Percentiles rank a stretch among this genome's conserved stretches.
Evolutionary conservation across 2,113 vertebrate genomes (phyloP).

Genomic region (Coreoperca whiteheadi): DNA sequence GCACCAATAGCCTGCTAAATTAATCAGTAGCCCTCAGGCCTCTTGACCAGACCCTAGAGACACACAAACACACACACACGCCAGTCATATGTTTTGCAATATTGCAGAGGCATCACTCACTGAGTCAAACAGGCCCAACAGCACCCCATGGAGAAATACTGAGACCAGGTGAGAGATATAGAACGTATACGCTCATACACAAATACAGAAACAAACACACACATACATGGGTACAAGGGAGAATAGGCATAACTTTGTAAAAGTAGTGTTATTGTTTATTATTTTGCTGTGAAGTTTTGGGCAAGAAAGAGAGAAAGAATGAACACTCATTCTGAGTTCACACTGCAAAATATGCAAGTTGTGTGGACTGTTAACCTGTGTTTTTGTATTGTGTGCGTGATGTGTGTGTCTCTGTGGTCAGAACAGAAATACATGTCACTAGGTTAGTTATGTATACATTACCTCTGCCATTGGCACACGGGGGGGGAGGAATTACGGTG

Average conservation of each 20-base stretch:
- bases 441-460: constrained; percentile 59
- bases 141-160: constrained; percentile 69
- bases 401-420: constrained; percentile 9
- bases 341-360: neutral
- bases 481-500: constrained; percentile 10
- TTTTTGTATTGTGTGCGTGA: constrained; percentile 1
- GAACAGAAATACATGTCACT: constrained; percentile 44
- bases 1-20: constrained; percentile 76
- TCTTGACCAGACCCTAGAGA: constrained; percentile 61
- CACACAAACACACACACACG: constrained; percentile 32
- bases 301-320: neutral
- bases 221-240: neutral
- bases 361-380: neutral
- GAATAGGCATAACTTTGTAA: neutral
- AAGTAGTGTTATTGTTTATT: neutral
- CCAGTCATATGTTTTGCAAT: constrained; percentile 62
- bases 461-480: constrained; percentile 18
- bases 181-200: neutral
- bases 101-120: constrained; percentile 69
- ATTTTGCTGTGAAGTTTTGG: neutral
- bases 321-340: neutral
- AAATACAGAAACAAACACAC: constrained; percentile 10
- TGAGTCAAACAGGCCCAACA: constrained; percentile 60
- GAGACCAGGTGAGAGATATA: constrained; percentile 66
- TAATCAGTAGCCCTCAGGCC: constrained; percentile 76